These are phyloP conservation scores for Leptopilina myrica DNA, from an alignment of 2,888 invertebrate genomes.

Conservation along the genomic window DNA sequence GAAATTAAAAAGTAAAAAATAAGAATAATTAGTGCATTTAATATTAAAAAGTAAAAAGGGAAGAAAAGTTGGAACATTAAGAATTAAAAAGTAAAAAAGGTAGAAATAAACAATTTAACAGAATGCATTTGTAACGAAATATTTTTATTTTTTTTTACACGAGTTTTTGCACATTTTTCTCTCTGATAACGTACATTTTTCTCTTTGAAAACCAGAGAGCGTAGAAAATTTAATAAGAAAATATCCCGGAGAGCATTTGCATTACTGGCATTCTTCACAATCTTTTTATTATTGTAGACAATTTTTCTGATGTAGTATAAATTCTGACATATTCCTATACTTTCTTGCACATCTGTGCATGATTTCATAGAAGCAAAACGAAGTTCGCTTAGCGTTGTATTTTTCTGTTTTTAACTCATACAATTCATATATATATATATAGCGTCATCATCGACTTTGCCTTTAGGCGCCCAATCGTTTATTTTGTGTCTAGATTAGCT, in stretches of 20 bases:
- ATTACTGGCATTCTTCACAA: neutral
- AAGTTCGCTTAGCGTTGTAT: neutral
- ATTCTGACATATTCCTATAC: conserved; percentile 2
- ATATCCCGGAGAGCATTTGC: neutral
- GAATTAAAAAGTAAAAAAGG: too few species aligned
- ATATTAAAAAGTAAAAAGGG: too few species aligned
- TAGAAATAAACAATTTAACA: too few species aligned
- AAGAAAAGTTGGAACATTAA: too few species aligned
- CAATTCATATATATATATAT: neutral
- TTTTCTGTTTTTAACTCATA: neutral
- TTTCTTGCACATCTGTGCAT: conserved; percentile 11
- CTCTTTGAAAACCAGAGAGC: too few species aligned
- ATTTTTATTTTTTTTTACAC: too few species aligned
- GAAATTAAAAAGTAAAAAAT: too few species aligned
- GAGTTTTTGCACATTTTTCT: too few species aligned
- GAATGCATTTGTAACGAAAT: too few species aligned
- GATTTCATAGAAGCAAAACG: neutral
- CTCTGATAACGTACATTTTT: too few species aligned
- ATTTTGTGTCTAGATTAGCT: neutral
- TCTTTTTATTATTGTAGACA: conserved; percentile 5
- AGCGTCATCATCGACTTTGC: neutral
- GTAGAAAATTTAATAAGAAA: neutral
- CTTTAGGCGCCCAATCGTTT: neutral
- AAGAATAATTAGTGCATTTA: too few species aligned
- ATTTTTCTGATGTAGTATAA: neutral